Percentiles rank a stretch among this genome's conserved stretches.
Evolutionary conservation across 2,888 invertebrate species (phyloP).

Genomic region (Diabrotica balteata): DNA sequence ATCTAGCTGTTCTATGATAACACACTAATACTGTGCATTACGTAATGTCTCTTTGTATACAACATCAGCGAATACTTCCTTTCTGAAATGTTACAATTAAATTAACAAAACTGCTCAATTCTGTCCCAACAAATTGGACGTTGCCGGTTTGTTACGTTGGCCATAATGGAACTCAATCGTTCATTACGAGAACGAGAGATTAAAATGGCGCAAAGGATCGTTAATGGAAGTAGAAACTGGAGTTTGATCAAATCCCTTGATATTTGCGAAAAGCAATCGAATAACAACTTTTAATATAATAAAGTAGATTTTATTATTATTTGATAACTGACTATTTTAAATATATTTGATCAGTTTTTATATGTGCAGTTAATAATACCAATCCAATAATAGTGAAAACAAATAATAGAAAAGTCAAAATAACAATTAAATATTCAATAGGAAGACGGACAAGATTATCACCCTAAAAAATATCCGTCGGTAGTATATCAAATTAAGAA

Average conservation of each 20-base stretch:
- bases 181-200: conserved; percentile 8
- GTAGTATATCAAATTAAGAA: no score
- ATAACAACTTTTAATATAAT: not conserved
- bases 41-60: no score
- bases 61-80: not conserved
- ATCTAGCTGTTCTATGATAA: no score
- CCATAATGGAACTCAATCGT: conserved; percentile 11
- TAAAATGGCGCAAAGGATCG: conserved; percentile 2
- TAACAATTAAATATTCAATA: no score
- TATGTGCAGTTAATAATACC: no score
- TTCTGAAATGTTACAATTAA: conserved; percentile 22
- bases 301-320: not conserved
- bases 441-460: no score
- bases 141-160: conserved; percentile 7
- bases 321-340: no score
- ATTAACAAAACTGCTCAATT: conserved; percentile 27
- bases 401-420: no score
- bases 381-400: no score
- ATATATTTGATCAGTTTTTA: no score
- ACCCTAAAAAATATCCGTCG: no score
- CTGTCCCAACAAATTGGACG: conserved; percentile 25
- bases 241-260: not conserved
- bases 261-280: not conserved
- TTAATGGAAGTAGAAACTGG: not conserved
- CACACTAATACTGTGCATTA: no score